Evolutionary conservation across 1,140 invertebrate genomes (phyloP), one percentile per base, ranked within the genome.

Genomic region (Psix sp.): DNA sequence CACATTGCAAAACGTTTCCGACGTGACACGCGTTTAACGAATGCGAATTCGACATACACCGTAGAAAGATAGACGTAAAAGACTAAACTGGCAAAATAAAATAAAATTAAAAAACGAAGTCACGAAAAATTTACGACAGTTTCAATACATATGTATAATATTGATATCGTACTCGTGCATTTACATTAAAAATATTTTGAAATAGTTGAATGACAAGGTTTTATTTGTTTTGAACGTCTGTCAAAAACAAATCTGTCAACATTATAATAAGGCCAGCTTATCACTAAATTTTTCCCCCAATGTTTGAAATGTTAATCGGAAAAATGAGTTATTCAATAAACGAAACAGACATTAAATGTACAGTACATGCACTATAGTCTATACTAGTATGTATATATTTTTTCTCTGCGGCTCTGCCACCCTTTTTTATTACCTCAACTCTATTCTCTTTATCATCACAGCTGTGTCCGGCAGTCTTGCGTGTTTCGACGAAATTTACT

Each of bases 401-500:
- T 54, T 52, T 57, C 9, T 39, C 26, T 46, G 14, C 18, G 6
- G 20, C 14, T 68, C 66, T 63, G 18, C 49, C 51, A 68, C 59
- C 38, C 57, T 74, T 74, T 76, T 77, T 74, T 72, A 74, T 74
- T 72, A 67, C 59, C 54, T 48, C 56, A 74, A 72, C 76, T 63
- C 59, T 73, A 74, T 79, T 80, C 77, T 74, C 78, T 82, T 81
- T 82, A 80, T 84, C 77, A 79, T 77, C 76, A 65, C 68, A 62
- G 75, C 71, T 77, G 63, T 78, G 75, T 84, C 80, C 80, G 77
- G 76, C 77, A 79, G 78, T 83, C 78, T 85, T 79, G 83, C 83
- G 84, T 86, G 84, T 76, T 83, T 76, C 78, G 66, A 79, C 76
- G 77, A 86, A 86, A 85, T 86, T 85, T 84, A 85, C 80, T 83